Conservation (phyloP, 2,113 vertebrate species). For the Aythya baeri region DNA sequence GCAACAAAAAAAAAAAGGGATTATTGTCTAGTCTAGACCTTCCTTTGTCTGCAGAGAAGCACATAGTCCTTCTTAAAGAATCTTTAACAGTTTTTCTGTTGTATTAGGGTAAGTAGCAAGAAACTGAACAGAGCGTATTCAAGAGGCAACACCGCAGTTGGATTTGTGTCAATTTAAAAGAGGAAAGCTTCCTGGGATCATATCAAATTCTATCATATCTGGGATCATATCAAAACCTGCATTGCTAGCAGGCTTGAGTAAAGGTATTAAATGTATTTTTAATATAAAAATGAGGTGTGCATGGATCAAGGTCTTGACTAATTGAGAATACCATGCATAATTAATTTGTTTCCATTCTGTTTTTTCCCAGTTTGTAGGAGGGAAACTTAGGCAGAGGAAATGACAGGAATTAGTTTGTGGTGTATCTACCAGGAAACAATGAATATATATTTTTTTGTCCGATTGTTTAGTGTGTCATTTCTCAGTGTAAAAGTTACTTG, state of each 20-base stretch:
- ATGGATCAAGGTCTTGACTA: neutral
- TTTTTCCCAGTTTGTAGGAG: neutral
- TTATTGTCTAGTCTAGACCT: neutral
- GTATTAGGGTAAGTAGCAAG: neutral
- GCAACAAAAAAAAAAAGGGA: neutral
- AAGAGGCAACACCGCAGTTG: neutral
- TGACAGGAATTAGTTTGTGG: neutral
- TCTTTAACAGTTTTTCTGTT: neutral
- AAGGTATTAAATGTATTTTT: neutral
- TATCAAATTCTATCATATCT: neutral
- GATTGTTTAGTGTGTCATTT: neutral
- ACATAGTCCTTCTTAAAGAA: neutral
- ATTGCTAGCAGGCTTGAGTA: neutral
- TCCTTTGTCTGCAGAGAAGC: neutral
- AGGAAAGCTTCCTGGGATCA: neutral
- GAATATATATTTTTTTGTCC: neutral
- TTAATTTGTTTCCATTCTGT: neutral
- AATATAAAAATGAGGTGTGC: neutral
- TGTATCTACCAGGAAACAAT: neutral
- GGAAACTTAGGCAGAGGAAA: neutral
- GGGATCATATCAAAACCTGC: neutral
- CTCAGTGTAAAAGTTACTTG: neutral
- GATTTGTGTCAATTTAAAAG: neutral
- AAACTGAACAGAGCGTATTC: neutral
- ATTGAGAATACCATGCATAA: neutral